These are phyloP conservation scores for Nemurella pictetii DNA, from an alignment of 2,888 invertebrate genomes.

Conservation along the genomic window DNA sequence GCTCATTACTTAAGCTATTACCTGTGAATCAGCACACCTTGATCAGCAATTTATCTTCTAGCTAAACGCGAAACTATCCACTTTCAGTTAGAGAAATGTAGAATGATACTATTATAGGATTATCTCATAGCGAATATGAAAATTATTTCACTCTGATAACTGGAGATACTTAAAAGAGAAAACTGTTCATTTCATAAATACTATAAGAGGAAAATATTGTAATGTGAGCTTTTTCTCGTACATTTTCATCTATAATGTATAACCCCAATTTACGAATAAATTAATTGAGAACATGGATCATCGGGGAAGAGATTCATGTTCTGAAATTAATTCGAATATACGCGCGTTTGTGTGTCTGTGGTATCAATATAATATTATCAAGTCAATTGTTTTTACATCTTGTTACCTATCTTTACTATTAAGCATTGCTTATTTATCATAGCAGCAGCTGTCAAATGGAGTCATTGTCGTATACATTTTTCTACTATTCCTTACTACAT, in stretches of 20 bases:
- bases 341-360: conserved; percentile 2
- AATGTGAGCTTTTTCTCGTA: conserved; percentile 10
- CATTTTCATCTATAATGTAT: conserved; percentile 33
- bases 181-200: background rate
- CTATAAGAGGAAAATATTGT: background rate
- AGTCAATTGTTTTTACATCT: conserved; percentile 28
- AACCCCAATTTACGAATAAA: background rate
- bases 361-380: conserved; percentile 17
- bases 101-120: background rate
- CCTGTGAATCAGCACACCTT: conserved; percentile 15
- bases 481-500: conserved; percentile 8
- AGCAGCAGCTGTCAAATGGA: background rate
- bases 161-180: background rate
- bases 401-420: conserved; percentile 16
- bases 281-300: conserved; percentile 38
- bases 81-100: background rate
- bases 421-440: background rate
- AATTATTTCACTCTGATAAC: background rate
- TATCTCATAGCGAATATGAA: background rate
- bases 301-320: conserved; percentile 41
- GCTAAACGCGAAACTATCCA: background rate
- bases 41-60: background rate
- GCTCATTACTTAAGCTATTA: conserved; percentile 3
- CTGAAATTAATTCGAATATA: conserved; percentile 3
- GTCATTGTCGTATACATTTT: background rate